These are phyloP conservation scores for Myiotriccus ornatus DNA, from an alignment of 2,797 vertebrate species.

Conservation along the genomic window DNA sequence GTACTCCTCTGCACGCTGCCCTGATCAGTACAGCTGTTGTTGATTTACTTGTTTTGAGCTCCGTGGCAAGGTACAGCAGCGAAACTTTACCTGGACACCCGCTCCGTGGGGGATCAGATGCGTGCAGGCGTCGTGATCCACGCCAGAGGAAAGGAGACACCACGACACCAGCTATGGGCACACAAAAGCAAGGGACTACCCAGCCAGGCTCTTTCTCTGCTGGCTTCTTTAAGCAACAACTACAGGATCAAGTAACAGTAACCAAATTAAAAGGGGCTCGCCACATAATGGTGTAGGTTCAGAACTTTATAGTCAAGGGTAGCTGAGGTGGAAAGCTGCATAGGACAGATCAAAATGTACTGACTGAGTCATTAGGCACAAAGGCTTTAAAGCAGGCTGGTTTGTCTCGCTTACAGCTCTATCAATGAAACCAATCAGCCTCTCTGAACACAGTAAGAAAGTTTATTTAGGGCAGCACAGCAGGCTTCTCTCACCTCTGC, in stretches of 20 bases:
- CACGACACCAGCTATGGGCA: neutral
- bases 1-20: neutral
- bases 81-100: conserved; percentile 40
- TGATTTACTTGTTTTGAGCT: neutral
- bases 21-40: neutral
- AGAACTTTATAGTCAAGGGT: neutral
- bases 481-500: neutral
- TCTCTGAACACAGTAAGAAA: neutral
- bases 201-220: neutral
- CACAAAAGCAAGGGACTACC: neutral
- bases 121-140: neutral
- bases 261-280: neutral
- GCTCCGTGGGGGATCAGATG: neutral
- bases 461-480: conserved; percentile 7
- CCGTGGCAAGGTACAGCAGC: neutral
- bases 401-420: neutral
- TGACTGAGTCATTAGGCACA: neutral
- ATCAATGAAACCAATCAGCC: neutral
- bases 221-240: neutral
- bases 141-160: conserved; percentile 25
- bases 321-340: neutral
- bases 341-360: neutral
- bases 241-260: neutral
- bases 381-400: neutral
- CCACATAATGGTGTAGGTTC: neutral